Base-by-base conservation (phyloP, 2,797 vertebrate genomes). In the Menidia menidia region DNA sequence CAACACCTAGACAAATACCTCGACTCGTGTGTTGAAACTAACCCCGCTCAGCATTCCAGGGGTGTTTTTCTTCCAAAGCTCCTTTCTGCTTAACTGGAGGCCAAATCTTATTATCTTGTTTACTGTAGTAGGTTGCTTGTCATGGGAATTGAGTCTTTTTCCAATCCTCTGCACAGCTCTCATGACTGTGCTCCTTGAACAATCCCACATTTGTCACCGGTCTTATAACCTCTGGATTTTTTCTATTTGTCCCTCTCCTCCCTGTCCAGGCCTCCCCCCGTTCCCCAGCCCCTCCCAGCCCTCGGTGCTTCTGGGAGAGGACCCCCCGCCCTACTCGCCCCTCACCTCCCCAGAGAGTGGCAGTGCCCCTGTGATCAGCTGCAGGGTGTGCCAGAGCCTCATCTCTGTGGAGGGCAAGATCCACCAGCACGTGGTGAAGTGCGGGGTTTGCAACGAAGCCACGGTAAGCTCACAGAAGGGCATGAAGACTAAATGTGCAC, bases 401-500 rank as follows among this genome's bases (percentile, higher is more conserved):
- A 97, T 98, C 90, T 97, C 96, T 3, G 96, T 97, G 71, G 96
- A 98, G 89, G 94, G 94, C 2, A 95, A 95, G 88, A 92, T 93
- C 81, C 94, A 95, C 77, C 94, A 95, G 65, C 94, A 98, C 3
- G 96, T 98, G 77, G 96, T 98, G 58, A 98, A 98, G 89, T 98
- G 97, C 69, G 95, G 95, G 1, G 94, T 96, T 78, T 97, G 96
- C 92, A 97, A 97, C 53, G 96, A 97, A 91, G 96, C 96, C 42
- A 98, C 96, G 73, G 96, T 98, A 89, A 86, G 96, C 79, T 60
- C 57, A 4, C 4, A 19, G 12, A 53, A 16, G 0, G 51, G 32
- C 35, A 15, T 32, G 11, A 18, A 15, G 9, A 33, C 19, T 13
- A 52, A 2, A 39, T 50, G 13, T 31, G n/a, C n/a, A 45, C 15